Percentiles rank a stretch among this genome's conserved stretches.
These are phyloP conservation scores for Zhuqinia jingwanae DNA, from an alignment of 2,888 invertebrate genomes.

Conservation along the genomic window DNA sequence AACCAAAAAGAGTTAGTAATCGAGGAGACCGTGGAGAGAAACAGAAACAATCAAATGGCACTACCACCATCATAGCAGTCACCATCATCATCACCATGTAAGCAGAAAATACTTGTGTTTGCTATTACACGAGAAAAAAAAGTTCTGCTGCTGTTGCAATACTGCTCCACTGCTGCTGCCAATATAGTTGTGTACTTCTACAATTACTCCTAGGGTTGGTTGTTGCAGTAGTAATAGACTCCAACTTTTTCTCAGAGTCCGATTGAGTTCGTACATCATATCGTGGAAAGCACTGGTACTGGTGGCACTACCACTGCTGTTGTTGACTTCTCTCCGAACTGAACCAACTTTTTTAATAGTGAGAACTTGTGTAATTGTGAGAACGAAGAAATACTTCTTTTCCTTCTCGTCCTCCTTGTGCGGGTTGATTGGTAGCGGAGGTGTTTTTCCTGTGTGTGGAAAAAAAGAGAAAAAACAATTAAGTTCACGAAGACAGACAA, in stretches of 20 bases:
- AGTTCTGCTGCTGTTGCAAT: neutral
- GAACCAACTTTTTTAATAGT: neutral
- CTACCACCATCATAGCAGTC: too few relatives aligned
- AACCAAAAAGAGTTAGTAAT: slow-evolving; percentile 8
- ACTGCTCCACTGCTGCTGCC: neutral
- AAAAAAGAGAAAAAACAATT: too few relatives aligned
- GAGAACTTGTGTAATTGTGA: slow-evolving; percentile 13
- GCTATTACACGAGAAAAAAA: too few relatives aligned
- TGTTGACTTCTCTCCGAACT: neutral
- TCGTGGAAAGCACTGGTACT: neutral
- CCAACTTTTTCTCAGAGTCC: neutral
- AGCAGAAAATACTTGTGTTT: neutral
- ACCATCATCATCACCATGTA: slow-evolving; percentile 15
- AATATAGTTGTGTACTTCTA: neutral
- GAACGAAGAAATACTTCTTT: neutral
- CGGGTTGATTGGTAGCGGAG: too few relatives aligned
- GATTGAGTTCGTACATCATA: slow-evolving; percentile 29
- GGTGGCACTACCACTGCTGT: neutral
- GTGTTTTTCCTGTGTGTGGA: neutral
- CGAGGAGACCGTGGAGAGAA: slow-evolving; percentile 1
- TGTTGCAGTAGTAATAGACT: slow-evolving; percentile 7
- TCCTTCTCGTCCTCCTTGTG: neutral
- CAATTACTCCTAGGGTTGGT: neutral
- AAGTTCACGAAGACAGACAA: too few relatives aligned
- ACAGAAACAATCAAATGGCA: slow-evolving; percentile 16